Conservation (phyloP, 2,797 vertebrate genomes). For the Hyperoplus lanceolatus region DNA sequence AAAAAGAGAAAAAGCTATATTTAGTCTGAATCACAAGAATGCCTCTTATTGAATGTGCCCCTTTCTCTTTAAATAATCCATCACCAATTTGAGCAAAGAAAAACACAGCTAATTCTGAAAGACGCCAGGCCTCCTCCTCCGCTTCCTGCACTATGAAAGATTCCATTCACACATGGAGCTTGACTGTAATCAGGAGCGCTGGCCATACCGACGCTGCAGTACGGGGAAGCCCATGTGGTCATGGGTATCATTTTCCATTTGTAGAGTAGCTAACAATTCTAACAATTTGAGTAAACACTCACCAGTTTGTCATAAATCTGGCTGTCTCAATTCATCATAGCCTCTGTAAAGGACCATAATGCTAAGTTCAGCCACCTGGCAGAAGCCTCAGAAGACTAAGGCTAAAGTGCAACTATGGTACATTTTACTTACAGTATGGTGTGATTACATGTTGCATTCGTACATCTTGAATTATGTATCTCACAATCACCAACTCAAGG, state of each 20-base stretch:
- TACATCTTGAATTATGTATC: constrained; percentile 39
- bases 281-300: constrained; percentile 65
- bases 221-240: constrained; percentile 76
- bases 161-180: constrained; percentile 80
- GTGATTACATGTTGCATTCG: constrained; percentile 21
- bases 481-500: constrained; percentile 50
- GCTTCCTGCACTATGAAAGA: constrained; percentile 84
- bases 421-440: constrained; percentile 7
- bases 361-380: constrained; percentile 34
- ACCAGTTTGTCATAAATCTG: constrained; percentile 56
- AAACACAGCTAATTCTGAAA: constrained; percentile 84
- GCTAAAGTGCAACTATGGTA: constrained; percentile 11
- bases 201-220: constrained; percentile 48
- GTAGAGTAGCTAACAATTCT: constrained; percentile 62
- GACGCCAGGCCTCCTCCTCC: constrained; percentile 77
- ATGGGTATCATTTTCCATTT: constrained; percentile 75
- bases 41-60: constrained; percentile 74
- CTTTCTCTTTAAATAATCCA: constrained; percentile 84
- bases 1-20: constrained; percentile 65
- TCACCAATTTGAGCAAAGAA: constrained; percentile 83
- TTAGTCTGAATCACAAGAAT: constrained; percentile 78
- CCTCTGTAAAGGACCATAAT: constrained; percentile 9
- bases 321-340: constrained; percentile 55
- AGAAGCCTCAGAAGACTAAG: constrained; percentile 5
- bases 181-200: constrained; percentile 73